phyloP scores from a whole-genome alignment of 2,797 vertebrate species.

The Numenius phaeopus region DNA sequence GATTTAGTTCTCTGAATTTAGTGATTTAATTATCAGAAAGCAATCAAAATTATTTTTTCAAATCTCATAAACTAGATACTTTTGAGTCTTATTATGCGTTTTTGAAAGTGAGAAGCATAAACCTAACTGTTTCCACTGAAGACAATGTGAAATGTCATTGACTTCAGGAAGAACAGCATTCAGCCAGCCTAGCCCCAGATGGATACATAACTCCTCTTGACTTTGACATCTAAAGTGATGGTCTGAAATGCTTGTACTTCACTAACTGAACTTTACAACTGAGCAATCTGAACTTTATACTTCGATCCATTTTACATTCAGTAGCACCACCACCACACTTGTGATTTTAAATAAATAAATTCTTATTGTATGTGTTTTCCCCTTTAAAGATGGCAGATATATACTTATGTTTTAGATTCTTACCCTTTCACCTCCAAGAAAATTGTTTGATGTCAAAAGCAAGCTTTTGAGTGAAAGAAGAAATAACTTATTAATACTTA shows the following conservation, averaged over 20 bases:
- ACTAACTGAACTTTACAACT: background rate
- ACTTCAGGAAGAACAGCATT: background rate
- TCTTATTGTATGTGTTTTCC: background rate
- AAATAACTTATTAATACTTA: background rate
- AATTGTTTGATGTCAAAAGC: background rate
- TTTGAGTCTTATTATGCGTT: background rate
- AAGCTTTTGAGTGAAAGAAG: background rate
- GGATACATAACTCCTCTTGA: background rate
- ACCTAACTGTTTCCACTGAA: background rate
- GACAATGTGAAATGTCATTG: background rate
- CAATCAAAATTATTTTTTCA: background rate
- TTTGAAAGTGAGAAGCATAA: background rate
- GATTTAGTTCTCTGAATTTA: background rate
- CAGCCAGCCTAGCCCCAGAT: background rate
- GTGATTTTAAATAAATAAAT: background rate
- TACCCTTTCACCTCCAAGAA: background rate
- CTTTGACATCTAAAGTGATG: background rate
- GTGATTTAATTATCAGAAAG: background rate
- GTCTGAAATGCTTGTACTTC: background rate
- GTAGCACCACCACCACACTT: background rate
- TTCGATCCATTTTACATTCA: background rate
- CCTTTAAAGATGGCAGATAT: background rate
- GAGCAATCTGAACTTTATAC: background rate
- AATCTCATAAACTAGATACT: background rate
- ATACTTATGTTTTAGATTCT: background rate